phyloP scores from a whole-genome alignment of 2,113 vertebrate species.

The Tursiops truncatus region DNA sequence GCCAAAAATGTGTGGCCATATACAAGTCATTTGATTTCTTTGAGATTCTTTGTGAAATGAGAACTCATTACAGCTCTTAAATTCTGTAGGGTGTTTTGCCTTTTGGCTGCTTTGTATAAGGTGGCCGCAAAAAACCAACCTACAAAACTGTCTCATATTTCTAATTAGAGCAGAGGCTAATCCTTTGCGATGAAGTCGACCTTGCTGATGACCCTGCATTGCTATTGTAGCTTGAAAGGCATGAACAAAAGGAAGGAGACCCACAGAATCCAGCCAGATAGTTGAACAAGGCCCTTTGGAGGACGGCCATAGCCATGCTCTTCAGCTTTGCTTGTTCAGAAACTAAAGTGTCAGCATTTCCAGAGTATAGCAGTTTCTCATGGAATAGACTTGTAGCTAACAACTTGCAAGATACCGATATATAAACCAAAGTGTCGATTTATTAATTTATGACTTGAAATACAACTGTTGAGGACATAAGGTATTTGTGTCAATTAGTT shows the following conservation, averaged over 20 bases:
- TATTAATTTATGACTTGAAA: slow-evolving; percentile 20
- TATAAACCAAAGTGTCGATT: background rate
- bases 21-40: background rate
- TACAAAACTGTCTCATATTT: background rate
- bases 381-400: background rate
- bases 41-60: background rate
- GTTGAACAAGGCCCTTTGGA: background rate
- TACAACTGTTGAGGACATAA: background rate
- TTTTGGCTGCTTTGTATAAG: background rate
- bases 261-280: background rate
- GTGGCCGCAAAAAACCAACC: background rate
- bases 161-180: background rate
- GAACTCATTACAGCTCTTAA: background rate
- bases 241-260: background rate
- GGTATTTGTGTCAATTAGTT: background rate
- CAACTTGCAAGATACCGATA: background rate
- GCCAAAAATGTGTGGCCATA: background rate
- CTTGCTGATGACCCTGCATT: background rate
- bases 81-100: background rate
- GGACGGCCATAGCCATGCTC: background rate
- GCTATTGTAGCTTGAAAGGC: background rate
- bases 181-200: background rate
- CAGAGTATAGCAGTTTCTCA: background rate
- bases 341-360: background rate
- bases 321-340: background rate